phyloP scores from a whole-genome alignment of 37 sponge, comb jelly and placozoan species.

The Geodia barretti region DNA sequence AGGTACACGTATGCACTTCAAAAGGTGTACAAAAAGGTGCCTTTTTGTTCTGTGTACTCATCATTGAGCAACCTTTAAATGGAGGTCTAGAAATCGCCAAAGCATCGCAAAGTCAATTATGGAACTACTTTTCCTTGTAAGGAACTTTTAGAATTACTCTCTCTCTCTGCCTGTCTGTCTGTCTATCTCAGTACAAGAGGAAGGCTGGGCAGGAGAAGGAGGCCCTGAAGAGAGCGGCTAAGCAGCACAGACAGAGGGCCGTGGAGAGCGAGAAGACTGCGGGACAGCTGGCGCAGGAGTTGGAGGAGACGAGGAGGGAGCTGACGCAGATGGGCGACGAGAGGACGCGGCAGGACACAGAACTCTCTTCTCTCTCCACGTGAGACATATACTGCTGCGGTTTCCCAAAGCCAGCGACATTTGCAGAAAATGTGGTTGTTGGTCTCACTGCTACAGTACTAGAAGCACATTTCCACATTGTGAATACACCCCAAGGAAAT shows the following conservation, averaged over 20 bases:
- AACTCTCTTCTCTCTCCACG: slow-evolving; percentile 15
- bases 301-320: slow-evolving; percentile 37
- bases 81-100: no score
- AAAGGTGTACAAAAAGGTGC: background rate
- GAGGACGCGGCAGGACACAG: slow-evolving; percentile 24
- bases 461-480: no score
- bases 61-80: no score
- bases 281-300: slow-evolving; percentile 7
- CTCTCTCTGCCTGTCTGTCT: background rate
- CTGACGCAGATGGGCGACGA: slow-evolving; percentile 17
- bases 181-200: slow-evolving; percentile 8
- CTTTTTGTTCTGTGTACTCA: no score
- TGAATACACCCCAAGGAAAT: no score
- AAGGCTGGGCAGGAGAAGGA: slow-evolving; percentile 64
- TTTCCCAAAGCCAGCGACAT: no score
- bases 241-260: slow-evolving; percentile 52
- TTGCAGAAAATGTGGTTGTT: no score
- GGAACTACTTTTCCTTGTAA: no score
- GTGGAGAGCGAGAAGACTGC: slow-evolving; percentile 16
- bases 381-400: background rate
- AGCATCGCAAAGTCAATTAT: no score
- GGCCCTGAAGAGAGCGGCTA: slow-evolving; percentile 41
- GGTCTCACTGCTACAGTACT: no score
- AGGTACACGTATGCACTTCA: background rate
- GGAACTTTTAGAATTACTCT: no score